Conservation (phyloP, 2,888 invertebrate genomes). For the Congeria kusceri region DNA sequence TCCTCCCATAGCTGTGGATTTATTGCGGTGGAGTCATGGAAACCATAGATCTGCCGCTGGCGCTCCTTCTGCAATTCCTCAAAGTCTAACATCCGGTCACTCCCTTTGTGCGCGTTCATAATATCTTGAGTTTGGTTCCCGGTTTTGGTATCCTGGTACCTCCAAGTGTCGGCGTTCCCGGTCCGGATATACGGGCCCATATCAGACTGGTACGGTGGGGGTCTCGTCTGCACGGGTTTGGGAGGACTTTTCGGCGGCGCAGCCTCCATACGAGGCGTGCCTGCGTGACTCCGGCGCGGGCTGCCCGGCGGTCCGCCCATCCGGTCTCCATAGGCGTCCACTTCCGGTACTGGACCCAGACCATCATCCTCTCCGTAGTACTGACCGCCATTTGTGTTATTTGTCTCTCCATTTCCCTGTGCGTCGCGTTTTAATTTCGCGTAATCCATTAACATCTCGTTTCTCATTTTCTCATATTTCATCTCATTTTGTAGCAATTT, state of each 20-base stretch:
- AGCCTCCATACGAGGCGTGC: background rate
- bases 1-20: constrained; percentile 51
- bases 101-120: background rate
- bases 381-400: background rate
- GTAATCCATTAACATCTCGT: constrained; percentile 25
- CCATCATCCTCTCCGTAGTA: background rate
- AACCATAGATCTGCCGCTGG: constrained; percentile 33
- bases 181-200: background rate
- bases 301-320: background rate
- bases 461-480: constrained; percentile 40
- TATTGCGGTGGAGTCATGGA: constrained; percentile 43
- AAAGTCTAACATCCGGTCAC: constrained; percentile 13
- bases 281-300: background rate
- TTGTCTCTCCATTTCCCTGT: background rate
- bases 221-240: background rate
- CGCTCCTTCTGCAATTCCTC: constrained; percentile 19
- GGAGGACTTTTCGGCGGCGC: background rate
- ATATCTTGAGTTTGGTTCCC: background rate
- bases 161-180: background rate
- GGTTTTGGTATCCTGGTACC: background rate
- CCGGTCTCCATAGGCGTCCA: background rate
- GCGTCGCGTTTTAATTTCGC: background rate
- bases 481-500: constrained; percentile 43
- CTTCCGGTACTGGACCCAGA: background rate
- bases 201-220: background rate